These are phyloP conservation scores for Zaprionus vittiger DNA, from an alignment of 1,140 invertebrate genomes.

Conservation along the genomic window DNA sequence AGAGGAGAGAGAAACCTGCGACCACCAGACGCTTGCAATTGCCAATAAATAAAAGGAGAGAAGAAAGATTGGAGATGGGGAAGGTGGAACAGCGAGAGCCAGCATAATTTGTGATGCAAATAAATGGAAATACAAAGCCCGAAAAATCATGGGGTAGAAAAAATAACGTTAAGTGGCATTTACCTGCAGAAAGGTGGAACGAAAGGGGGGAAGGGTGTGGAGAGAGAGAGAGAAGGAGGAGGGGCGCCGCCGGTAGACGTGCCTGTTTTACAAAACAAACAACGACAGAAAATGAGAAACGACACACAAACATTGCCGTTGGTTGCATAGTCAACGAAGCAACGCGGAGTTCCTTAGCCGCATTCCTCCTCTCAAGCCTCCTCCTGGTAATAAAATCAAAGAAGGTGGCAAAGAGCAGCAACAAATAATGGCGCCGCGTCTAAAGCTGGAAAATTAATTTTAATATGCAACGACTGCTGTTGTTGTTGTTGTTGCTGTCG, in stretches of 20 bases:
- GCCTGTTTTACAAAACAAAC: conserved; percentile 80
- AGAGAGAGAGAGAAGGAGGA: neutral
- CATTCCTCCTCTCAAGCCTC: neutral
- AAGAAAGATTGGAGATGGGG: conserved; percentile 45
- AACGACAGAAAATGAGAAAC: conserved; percentile 56
- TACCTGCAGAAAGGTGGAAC: conserved; percentile 43
- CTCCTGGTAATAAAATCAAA: conserved; percentile 63
- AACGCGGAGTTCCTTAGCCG: conserved; percentile 9
- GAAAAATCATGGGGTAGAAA: conserved; percentile 68
- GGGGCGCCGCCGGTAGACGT: conserved; percentile 46
- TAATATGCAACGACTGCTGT: conserved; percentile 40
- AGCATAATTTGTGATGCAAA: conserved; percentile 76
- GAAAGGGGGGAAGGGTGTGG: neutral
- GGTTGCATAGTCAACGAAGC: conserved; percentile 61
- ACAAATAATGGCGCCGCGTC: conserved; percentile 37
- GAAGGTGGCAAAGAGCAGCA: conserved; percentile 60
- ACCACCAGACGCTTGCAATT: conserved; percentile 70
- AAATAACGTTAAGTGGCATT: conserved; percentile 72
- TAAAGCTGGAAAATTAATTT: conserved; percentile 52
- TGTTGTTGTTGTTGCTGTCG: conserved; percentile 7
- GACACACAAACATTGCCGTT: conserved; percentile 72
- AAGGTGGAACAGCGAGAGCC: conserved; percentile 33
- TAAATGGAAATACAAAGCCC: conserved; percentile 61
- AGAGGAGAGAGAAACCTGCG: conserved; percentile 30
- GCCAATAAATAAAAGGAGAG: conserved; percentile 69